phyloP scores from a whole-genome alignment of 2,113 vertebrate genomes.

The Motacilla alba region DNA sequence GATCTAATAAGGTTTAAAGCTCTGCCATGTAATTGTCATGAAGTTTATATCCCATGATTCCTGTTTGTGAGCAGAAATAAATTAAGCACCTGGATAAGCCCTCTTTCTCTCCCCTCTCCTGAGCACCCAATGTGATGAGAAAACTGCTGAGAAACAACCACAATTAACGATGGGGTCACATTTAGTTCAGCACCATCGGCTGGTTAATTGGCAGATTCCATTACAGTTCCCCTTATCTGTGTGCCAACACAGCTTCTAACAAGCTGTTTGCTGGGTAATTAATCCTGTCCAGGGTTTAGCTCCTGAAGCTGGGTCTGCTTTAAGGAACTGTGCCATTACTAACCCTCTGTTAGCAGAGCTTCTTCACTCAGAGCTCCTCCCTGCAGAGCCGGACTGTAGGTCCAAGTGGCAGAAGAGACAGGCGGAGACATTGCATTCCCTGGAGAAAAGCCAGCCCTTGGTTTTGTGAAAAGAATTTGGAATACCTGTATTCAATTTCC shows the following conservation, averaged over 20 bases:
- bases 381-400: neutral
- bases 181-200: constrained; percentile 74
- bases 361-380: neutral
- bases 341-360: neutral
- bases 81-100: constrained; percentile 10
- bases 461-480: neutral
- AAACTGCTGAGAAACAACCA: constrained; percentile 71
- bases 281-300: constrained; percentile 53
- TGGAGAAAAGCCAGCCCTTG: neutral
- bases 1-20: constrained; percentile 1
- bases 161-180: constrained; percentile 72
- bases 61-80: constrained; percentile 63
- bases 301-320: constrained; percentile 22
- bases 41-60: constrained; percentile 37
- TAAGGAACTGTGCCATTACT: constrained; percentile 2
- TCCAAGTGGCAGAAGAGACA: neutral
- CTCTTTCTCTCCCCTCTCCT: neutral
- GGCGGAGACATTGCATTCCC: rapidly evolving
- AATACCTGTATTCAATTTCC: neutral
- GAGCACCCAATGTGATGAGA: constrained; percentile 53
- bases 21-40: constrained; percentile 13
- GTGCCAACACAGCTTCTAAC: constrained; percentile 67
- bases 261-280: constrained; percentile 68
- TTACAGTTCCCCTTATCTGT: constrained; percentile 62
- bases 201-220: constrained; percentile 77